phyloP scores from a whole-genome alignment of 2,113 vertebrate genomes.

The Alligator sinensis region DNA sequence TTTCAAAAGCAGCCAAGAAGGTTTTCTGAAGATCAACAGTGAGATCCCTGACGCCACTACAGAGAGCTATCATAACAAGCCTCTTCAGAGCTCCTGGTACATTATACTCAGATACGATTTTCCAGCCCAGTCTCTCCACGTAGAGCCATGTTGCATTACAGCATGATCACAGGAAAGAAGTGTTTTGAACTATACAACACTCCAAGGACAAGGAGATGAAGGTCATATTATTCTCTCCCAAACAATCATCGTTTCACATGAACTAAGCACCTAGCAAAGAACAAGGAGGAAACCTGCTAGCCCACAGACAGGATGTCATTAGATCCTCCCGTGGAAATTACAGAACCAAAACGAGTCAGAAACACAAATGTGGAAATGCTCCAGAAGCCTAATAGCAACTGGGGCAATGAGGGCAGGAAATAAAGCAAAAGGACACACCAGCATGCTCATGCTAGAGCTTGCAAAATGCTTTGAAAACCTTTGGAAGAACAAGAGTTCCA shows the following conservation, averaged over 20 bases:
- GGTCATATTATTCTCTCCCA: not conserved
- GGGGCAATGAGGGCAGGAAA: not conserved
- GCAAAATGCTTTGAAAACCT: not conserved
- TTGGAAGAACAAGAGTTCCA: not conserved
- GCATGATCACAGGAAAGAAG: not conserved
- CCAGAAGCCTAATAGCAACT: not conserved
- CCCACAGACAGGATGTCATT: not conserved
- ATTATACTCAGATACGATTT: not conserved
- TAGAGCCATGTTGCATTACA: not conserved
- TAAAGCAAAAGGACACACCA: not conserved
- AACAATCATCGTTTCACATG: not conserved
- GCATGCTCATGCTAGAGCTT: not conserved
- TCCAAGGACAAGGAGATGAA: not conserved
- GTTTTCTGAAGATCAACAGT: not conserved
- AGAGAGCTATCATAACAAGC: not conserved
- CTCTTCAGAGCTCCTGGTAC: not conserved
- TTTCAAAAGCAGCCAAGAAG: not conserved
- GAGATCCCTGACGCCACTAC: not conserved
- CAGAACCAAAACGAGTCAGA: not conserved
- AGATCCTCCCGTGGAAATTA: not conserved
- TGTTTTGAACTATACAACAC: too few species aligned
- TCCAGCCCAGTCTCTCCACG: not conserved
- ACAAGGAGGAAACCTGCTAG: not conserved
- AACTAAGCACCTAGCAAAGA: not conserved
- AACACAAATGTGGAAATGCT: not conserved